These are phyloP conservation scores for Cryptocephalus primarius DNA, from an alignment of 2,888 invertebrate genomes.

Conservation along the genomic window DNA sequence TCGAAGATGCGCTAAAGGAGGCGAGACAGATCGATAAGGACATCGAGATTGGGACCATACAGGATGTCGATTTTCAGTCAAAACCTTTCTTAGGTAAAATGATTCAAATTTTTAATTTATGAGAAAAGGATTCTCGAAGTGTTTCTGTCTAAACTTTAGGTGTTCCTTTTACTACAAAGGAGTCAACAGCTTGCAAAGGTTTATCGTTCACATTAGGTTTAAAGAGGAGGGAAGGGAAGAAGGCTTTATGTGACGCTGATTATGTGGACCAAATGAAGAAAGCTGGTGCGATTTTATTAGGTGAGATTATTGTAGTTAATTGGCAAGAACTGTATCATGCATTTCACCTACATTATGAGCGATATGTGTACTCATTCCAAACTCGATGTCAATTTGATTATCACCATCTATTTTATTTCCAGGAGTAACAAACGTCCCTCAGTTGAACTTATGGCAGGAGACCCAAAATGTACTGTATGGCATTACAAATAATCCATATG, in stretches of 20 bases:
- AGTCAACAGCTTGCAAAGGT: constrained; percentile 71
- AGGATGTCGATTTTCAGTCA: constrained; percentile 50
- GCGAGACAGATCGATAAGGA: constrained; percentile 62
- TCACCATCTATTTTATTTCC: background rate
- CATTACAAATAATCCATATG: constrained; percentile 84
- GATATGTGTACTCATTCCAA: too few relatives aligned
- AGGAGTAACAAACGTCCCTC: constrained; percentile 76
- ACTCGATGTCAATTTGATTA: too few relatives aligned
- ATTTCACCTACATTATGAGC: too few relatives aligned
- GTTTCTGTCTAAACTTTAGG: constrained; percentile 42
- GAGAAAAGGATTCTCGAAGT: too few relatives aligned
- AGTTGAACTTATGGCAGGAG: constrained; percentile 88
- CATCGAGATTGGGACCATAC: constrained; percentile 46
- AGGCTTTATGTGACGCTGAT: constrained; percentile 66
- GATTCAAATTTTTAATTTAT: constrained; percentile 1
- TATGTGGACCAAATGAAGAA: constrained; percentile 58
- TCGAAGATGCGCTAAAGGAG: constrained; percentile 64
- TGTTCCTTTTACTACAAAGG: constrained; percentile 88
- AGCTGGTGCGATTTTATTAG: constrained; percentile 80
- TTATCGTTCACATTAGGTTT: constrained; percentile 61
- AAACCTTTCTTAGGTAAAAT: constrained; percentile 64
- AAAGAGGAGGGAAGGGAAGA: constrained; percentile 45
- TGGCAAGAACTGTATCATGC: too few relatives aligned
- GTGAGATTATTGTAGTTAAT: constrained; percentile 21
- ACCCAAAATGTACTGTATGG: constrained; percentile 82